Evolutionary conservation across 2,797 vertebrate genomes (phyloP).

Genomic region (Eidolon dupreanum): DNA sequence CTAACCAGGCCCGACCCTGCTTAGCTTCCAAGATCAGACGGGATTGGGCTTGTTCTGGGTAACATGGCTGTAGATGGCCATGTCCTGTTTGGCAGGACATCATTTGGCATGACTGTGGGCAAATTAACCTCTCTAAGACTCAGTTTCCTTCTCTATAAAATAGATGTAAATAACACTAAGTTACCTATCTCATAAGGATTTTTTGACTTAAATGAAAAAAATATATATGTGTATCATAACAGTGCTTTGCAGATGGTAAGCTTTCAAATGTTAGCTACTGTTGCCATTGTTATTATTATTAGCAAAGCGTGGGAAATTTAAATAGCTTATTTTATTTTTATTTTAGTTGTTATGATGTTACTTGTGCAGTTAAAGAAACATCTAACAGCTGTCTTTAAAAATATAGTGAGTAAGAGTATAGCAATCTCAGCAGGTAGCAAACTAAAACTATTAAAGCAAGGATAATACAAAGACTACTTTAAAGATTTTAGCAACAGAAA

Average conservation of each 20-base stretch:
- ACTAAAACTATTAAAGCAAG: conserved; percentile 60
- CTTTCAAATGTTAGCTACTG: not conserved
- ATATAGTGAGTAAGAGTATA: conserved; percentile 43
- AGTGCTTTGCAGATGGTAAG: not conserved
- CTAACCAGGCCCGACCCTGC: too few relatives aligned
- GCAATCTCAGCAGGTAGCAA: conserved; percentile 66
- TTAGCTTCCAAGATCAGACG: too few relatives aligned
- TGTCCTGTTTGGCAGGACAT: not conserved
- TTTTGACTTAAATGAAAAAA: not conserved
- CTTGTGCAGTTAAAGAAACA: conserved; percentile 15
- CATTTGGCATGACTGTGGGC: not conserved
- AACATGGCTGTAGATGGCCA: too few relatives aligned
- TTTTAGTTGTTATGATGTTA: not conserved
- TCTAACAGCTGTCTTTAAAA: conserved; percentile 69
- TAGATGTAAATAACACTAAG: not conserved
- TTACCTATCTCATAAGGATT: not conserved
- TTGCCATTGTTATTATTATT: not conserved
- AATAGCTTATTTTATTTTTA: conserved; percentile 42
- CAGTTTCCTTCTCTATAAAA: not conserved
- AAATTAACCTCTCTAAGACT: not conserved
- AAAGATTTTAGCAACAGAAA: conserved; percentile 46
- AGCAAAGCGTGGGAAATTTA: not conserved
- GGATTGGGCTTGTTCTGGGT: too few relatives aligned
- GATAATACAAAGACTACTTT: conserved; percentile 68
- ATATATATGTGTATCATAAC: not conserved